Percentiles rank a stretch among this genome's conserved stretches.
These are phyloP conservation scores for Muscina levida DNA, from an alignment of 2,888 invertebrate species.

Conservation along the genomic window DNA sequence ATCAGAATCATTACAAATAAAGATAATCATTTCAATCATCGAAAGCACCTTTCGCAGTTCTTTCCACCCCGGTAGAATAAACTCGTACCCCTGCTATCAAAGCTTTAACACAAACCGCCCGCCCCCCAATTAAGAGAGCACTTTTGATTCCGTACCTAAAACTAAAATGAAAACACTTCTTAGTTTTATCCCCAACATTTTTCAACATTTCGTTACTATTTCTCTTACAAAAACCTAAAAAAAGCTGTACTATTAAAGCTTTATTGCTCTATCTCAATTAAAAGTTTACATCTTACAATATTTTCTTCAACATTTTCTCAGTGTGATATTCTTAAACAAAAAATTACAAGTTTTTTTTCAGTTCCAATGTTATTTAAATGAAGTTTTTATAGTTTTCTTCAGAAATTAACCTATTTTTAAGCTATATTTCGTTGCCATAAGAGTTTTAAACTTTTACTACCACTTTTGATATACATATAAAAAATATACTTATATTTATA, in stretches of 20 bases:
- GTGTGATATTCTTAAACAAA: conserved; percentile 18
- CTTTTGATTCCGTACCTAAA: neutral
- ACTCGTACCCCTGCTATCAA: too few relatives aligned
- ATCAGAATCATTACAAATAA: too few relatives aligned
- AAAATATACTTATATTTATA: too few relatives aligned
- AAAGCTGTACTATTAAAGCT: conserved; percentile 36
- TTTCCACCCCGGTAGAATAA: too few relatives aligned
- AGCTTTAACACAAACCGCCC: neutral
- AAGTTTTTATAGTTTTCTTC: conserved; percentile 12
- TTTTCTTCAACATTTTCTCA: conserved; percentile 13
- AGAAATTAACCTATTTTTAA: conserved; percentile 13
- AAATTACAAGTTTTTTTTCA: conserved; percentile 6
- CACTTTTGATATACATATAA: neutral
- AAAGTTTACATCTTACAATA: conserved; percentile 10
- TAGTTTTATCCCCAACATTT: neutral
- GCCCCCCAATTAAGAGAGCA: neutral
- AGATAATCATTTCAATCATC: too few relatives aligned
- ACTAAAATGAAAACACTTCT: neutral
- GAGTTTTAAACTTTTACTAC: neutral
- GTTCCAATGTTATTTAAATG: neutral
- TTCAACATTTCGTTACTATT: conserved; percentile 2
- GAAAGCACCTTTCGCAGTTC: too few relatives aligned
- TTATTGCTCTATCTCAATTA: conserved; percentile 41
- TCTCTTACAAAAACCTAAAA: neutral
- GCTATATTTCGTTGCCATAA: conserved; percentile 4